These are phyloP conservation scores for Pandemis cinnamomeana DNA, from an alignment of 2,888 invertebrate genomes.

Conservation along the genomic window DNA sequence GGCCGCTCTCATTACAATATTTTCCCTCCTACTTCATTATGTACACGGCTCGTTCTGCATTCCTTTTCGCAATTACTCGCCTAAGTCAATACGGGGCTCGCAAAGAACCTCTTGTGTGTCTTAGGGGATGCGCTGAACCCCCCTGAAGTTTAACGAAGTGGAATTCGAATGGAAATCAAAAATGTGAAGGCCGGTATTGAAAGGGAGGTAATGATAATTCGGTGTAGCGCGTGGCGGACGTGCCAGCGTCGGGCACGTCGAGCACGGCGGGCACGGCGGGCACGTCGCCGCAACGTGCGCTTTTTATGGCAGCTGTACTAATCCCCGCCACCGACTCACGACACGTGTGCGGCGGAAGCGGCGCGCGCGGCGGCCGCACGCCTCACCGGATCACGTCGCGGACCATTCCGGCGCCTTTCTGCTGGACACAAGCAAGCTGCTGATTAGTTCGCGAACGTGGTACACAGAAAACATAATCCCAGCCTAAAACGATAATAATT, in stretches of 20 bases:
- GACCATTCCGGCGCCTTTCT: background rate
- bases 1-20: background rate
- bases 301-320: conserved; percentile 1
- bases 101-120: conserved; percentile 5
- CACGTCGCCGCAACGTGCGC: background rate
- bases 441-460: background rate
- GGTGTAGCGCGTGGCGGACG: background rate
- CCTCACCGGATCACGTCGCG: background rate
- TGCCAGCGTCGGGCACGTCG: conserved; percentile 1
- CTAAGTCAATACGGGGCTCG: background rate
- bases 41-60: background rate
- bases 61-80: conserved; percentile 15
- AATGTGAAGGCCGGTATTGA: conserved; percentile 17
- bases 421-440: background rate
- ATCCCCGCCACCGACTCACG: background rate
- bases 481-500: background rate
- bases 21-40: conserved; percentile 2
- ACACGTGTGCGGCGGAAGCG: background rate
- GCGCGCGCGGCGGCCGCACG: background rate
- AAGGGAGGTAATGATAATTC: conserved; percentile 34
- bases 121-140: background rate
- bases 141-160: conserved; percentile 15
- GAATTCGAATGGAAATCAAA: conserved; percentile 25
- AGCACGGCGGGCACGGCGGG: background rate
- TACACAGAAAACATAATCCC: background rate